Percentiles rank a stretch among this genome's conserved stretches.
phyloP scores from a whole-genome alignment of 1,140 invertebrate species.

The Trinorchestia longiramus region DNA sequence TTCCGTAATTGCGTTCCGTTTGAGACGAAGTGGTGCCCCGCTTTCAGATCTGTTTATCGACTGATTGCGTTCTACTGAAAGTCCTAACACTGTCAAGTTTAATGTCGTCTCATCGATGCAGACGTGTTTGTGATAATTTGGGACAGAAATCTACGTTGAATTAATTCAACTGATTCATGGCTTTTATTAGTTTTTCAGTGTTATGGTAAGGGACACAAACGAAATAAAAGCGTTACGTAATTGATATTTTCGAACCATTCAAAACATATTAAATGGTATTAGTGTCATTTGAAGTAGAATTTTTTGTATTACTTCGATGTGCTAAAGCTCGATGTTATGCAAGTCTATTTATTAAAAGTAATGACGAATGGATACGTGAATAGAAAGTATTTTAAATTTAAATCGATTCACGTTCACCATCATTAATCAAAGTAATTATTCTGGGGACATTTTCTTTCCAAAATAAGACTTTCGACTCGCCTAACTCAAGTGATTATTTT shows the following conservation, averaged over 20 bases:
- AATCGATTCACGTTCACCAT: not conserved
- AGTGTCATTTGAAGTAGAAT: not conserved
- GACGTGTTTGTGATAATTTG: not conserved
- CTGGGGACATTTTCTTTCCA: not conserved
- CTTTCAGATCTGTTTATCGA: slow-evolving; percentile 22
- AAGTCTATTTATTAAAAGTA: not conserved
- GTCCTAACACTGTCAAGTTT: not conserved
- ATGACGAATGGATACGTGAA: not conserved
- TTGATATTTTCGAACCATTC: no score
- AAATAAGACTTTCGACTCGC: not conserved
- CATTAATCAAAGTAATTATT: no score
- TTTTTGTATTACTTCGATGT: not conserved
- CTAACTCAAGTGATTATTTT: not conserved
- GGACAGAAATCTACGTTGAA: not conserved
- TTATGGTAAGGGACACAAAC: not conserved
- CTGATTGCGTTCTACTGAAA: not conserved
- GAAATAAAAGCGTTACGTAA: not conserved
- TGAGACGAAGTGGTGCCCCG: not conserved
- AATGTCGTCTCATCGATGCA: not conserved
- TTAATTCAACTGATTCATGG: not conserved
- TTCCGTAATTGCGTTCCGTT: slow-evolving; percentile 29
- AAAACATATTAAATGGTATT: not conserved
- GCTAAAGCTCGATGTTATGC: no score
- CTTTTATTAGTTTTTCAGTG: not conserved
- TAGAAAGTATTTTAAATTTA: not conserved